A percentile compares a stretch with the other conserved stretches of the same genome.
Conservation (phyloP, 2,113 vertebrate species). For the Nyctibius bracteatus region DNA sequence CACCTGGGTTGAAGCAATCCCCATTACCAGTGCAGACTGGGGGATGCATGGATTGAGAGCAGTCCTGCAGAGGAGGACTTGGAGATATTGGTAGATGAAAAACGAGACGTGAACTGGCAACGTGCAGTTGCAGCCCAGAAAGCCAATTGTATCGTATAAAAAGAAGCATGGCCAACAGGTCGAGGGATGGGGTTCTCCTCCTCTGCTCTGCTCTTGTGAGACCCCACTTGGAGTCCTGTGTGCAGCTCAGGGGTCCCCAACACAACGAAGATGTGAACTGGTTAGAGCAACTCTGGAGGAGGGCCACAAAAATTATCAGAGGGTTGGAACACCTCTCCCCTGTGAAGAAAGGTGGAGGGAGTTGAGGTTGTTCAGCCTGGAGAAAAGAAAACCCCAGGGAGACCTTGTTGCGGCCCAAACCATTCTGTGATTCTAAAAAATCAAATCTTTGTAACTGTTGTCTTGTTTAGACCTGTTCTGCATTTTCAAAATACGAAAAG, state of each 20-base stretch:
- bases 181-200: background rate
- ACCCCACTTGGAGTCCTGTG: rapidly evolving
- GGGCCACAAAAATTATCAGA: background rate
- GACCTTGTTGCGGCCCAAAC: background rate
- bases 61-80: background rate
- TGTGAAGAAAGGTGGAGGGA: background rate
- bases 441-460: background rate
- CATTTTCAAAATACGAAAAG: background rate
- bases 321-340: background rate
- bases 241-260: background rate
- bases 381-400: background rate
- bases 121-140: background rate
- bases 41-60: background rate
- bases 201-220: background rate
- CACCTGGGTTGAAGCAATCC: background rate
- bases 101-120: background rate
- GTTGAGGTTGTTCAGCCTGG: background rate
- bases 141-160: background rate
- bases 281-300: background rate
- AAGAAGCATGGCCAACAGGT: background rate
- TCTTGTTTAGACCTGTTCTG: background rate
- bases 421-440: background rate
- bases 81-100: background rate
- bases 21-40: background rate
- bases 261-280: rapidly evolving